Base-by-base conservation (phyloP, 1,140 invertebrate genomes). In the Rhizoglyphus robini region DNA sequence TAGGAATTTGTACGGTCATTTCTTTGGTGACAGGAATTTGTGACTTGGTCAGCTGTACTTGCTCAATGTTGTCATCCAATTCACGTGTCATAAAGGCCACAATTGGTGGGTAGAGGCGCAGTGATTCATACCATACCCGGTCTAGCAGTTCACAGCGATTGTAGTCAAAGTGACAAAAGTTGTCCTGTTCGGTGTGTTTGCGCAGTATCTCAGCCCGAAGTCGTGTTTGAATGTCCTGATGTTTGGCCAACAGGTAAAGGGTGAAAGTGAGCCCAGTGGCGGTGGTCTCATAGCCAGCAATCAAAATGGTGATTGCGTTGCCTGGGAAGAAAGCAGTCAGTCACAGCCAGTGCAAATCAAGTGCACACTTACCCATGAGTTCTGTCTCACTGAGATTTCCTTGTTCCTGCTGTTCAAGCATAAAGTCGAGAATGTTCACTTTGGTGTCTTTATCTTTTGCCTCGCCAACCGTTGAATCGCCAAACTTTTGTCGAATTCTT, bases 221-320 rank as follows among this genome's bases (percentile, higher is more conserved):
- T 64, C 71, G 72, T 8, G 74, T 68, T 67, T 81, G 79, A 29
- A 77, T 71, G 4, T 78, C 72, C 27, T 70, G 77, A 70, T 80
- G 74, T 13, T 69, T 72, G 5, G 78, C 75, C 65, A 81, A 72
- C 64, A 78, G 73, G 67, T 79, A 78, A 60, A 76, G 72, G 11
- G 76, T 71, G 67, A 76, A 81, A 4, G 75, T 73, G 8, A 81
- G 66, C 0, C 76, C 72, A 27, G 72, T 78, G 38, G 78, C 76
- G 0, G 78, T 79, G 1, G 79, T 81, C 64, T 76, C 75, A 61
- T 73, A 77, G 13, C 77, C 78, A 11, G 34, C 65, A 5, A 64
- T n/a, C 1, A 66, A 65, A n/a, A 32, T 58, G 2, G 29, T 27
- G 15, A 58, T 13, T 48, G 54, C 54, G 29, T 58, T 58, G n/a